These are phyloP conservation scores for Chrysomela aeneicollis DNA, from an alignment of 2,888 invertebrate species.

Conservation along the genomic window DNA sequence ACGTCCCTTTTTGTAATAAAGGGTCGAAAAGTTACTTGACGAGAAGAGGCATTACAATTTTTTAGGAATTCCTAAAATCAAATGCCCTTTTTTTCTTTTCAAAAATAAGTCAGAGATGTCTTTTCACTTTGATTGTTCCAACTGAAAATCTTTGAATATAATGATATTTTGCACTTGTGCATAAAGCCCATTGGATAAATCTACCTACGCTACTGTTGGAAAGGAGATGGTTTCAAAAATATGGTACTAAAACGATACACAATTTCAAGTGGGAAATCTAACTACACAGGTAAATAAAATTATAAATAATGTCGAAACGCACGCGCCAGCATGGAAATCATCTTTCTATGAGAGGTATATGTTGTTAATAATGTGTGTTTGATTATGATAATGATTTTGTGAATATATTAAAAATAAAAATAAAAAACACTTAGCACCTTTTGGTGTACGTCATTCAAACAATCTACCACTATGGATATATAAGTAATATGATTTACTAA, in stretches of 20 bases:
- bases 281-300: slow-evolving; percentile 45
- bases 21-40: too few relatives aligned
- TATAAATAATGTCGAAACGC: slow-evolving; percentile 48
- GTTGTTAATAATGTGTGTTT: slow-evolving; percentile 37
- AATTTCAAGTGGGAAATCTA: slow-evolving; percentile 34
- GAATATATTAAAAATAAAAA: slow-evolving; percentile 46
- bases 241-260: slow-evolving; percentile 30
- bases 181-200: slow-evolving; percentile 1
- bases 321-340: slow-evolving; percentile 64
- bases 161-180: slow-evolving; percentile 20
- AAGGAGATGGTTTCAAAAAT: slow-evolving; percentile 24
- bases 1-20: too few relatives aligned
- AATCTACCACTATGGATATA: not conserved
- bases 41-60: too few relatives aligned
- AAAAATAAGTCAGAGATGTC: too few relatives aligned
- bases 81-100: too few relatives aligned
- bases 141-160: slow-evolving; percentile 20
- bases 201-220: slow-evolving; percentile 29
- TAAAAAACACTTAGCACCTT: slow-evolving; percentile 55
- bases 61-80: too few relatives aligned
- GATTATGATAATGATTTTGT: slow-evolving; percentile 36
- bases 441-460: slow-evolving; percentile 56
- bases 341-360: slow-evolving; percentile 34
- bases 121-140: too few relatives aligned
- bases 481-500: not conserved